Conservation (phyloP, 2,888 invertebrate species). For the Plebejus melissa region DNA sequence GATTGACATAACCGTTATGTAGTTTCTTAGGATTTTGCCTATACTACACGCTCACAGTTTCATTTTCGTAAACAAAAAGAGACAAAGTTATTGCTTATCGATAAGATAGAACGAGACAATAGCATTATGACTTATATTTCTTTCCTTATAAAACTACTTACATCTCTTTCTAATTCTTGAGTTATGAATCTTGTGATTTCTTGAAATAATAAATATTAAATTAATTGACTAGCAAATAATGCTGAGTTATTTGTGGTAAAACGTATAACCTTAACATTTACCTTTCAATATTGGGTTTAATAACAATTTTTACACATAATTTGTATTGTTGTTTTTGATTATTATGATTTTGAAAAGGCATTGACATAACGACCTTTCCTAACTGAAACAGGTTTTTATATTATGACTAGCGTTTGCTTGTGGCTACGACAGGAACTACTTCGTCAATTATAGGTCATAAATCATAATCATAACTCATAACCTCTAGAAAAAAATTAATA, state of each 20-base stretch:
- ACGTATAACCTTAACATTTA: not conserved
- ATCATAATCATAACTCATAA: not conserved
- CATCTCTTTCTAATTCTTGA: conserved; percentile 48
- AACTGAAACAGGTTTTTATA: not conserved
- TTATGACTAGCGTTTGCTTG: not conserved
- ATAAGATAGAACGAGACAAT: conserved; percentile 52
- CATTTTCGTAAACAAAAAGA: conserved; percentile 69
- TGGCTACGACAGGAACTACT: not conserved
- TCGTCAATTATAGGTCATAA: too few relatives aligned
- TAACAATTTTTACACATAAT: not conserved
- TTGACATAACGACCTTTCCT: not conserved
- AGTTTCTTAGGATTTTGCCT: conserved; percentile 47
- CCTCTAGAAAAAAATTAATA: not conserved
- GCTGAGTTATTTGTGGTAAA: not conserved
- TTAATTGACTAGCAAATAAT: not conserved
- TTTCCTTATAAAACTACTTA: conserved; percentile 1
- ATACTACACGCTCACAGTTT: conserved; percentile 59
- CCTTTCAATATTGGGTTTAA: too few relatives aligned
- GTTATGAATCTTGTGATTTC: conserved; percentile 28
- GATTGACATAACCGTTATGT: not conserved
- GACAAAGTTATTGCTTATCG: conserved; percentile 58
- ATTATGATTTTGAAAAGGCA: conserved; percentile 7
- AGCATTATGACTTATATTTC: conserved; percentile 33
- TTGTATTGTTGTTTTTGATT: not conserved
- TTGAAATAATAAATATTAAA: conserved; percentile 37